These are phyloP conservation scores for Ardeotis arabs DNA, from an alignment of 2,113 vertebrate species.

Conservation along the genomic window DNA sequence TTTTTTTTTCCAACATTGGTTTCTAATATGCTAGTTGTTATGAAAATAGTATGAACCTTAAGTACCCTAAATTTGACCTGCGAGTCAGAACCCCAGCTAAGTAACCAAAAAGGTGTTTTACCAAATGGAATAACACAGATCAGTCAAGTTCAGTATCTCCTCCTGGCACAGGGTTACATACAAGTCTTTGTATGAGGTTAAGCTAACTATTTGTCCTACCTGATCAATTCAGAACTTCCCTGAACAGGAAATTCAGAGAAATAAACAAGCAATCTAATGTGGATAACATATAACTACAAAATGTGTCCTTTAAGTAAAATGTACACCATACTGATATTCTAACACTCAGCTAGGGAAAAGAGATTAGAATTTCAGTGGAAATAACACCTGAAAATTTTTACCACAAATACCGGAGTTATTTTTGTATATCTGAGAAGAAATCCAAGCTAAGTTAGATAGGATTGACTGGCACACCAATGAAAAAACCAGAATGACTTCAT, in stretches of 20 bases:
- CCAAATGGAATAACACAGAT: background rate
- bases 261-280: background rate
- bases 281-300: background rate
- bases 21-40: background rate
- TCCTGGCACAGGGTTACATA: background rate
- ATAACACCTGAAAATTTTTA: background rate
- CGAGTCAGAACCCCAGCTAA: background rate
- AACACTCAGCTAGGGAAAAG: background rate
- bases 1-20: background rate
- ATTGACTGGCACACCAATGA: background rate
- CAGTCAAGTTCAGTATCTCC: background rate
- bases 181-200: background rate
- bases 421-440: background rate
- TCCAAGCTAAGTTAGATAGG: background rate
- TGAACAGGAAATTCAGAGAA: background rate
- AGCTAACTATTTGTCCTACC: background rate
- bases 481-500: background rate
- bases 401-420: background rate
- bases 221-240: background rate
- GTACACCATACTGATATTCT: background rate
- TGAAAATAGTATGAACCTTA: background rate
- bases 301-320: background rate
- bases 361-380: background rate
- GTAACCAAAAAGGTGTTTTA: background rate
- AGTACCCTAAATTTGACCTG: background rate